Base-by-base conservation (phyloP, 2,113 vertebrate genomes). In the Parus major region DNA sequence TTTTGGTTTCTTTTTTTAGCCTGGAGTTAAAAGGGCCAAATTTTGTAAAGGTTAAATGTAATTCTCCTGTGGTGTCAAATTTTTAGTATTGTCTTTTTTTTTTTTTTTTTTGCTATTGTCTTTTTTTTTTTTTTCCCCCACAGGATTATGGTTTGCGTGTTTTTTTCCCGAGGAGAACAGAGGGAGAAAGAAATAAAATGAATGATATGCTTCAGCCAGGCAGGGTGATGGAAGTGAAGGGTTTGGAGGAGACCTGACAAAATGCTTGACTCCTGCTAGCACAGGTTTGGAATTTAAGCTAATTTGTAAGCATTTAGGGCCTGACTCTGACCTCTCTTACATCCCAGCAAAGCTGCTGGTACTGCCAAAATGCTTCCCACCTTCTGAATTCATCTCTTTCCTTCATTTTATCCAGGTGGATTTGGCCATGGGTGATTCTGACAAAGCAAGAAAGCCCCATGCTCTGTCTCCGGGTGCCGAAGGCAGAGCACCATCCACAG, bases 261-360 rank as follows among this genome's bases (percentile, higher is more conserved):
- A 47, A 56, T 0, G 42, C 84, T 90, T 57, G 83, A 36, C 64
- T 76, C 14, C 81, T 73, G 36, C 69, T 78, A 88, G 53, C 21
- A 6, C 59, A 89, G 39, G 87, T 89, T 93, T 84, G 91, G 69
- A 82, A 86, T 88, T 76, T 44, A 73, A 70, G 82, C 69, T 94
- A 64, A 96, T 96, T 95, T 96, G 76, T 84, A 92, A 96, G 69
- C 81, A 57, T 69, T 93, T 90, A 88, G 53, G 29, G 53, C 46
- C 84, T 71, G 68, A 95, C 61, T 92, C 86, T 63, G 39, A 81
- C 39, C 59, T 52, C 41, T 57, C 46, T 79, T 69, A 47, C 47
- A 49, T 35, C 66, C 39, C 80, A 63, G 31, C 46, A 68, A 59
- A 35, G 49, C 44, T 39, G 7, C 44, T 63, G 52, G 36, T 25